A percentile compares a stretch with the other conserved stretches of the same genome.
Conservation (phyloP, 2,797 vertebrate genomes). For the Enteromius treurensis region DNA sequence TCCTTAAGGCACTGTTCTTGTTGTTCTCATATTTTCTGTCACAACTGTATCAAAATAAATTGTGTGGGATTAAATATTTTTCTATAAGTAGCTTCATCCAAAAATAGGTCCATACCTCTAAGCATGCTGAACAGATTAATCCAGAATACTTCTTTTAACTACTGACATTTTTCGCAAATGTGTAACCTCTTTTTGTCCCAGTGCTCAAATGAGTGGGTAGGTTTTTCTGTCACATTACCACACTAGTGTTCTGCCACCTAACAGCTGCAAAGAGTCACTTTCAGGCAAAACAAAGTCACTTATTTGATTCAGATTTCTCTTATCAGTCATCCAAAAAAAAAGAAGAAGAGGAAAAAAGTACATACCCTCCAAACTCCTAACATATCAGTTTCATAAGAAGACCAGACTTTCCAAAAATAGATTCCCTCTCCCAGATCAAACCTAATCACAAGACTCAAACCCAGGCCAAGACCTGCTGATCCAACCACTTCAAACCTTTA, state of each 20-base stretch:
- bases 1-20: not conserved
- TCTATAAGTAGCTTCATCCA: not conserved
- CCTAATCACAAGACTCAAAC: not conserved
- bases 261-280: constrained; percentile 4
- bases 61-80: not conserved
- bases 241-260: constrained; percentile 56
- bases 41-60: not conserved
- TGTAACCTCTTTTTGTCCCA: not conserved
- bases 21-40: not conserved
- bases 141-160: not conserved
- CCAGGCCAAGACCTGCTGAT: not conserved
- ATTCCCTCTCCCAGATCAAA: not conserved
- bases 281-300: not conserved
- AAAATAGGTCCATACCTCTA: not conserved
- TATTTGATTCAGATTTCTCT: constrained; percentile 8
- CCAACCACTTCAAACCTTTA: not conserved
- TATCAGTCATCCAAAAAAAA: not conserved
- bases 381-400: not conserved
- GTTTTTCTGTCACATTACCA: constrained; percentile 20
- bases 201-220: constrained; percentile 16
- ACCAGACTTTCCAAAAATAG: not conserved
- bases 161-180: not conserved
- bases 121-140: not conserved
- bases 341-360: not conserved
- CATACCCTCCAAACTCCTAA: not conserved